Percentiles rank a stretch among this genome's conserved stretches.
Conservation (phyloP, 2,797 vertebrate genomes). For the Paratrypauchen microcephalus region DNA sequence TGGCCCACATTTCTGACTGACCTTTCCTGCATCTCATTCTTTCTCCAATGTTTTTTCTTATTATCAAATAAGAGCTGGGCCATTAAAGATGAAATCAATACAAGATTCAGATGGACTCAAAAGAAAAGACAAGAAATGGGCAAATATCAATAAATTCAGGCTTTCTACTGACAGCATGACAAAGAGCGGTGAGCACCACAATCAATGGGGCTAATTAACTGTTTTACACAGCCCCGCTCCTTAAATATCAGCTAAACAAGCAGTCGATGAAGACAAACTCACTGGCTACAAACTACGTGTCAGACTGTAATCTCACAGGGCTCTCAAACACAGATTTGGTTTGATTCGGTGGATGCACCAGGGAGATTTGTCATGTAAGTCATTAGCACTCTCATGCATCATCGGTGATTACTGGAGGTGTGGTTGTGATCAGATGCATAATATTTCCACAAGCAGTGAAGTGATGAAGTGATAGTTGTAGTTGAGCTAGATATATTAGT, state of each 20-base stretch:
- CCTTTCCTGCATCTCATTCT: slow-evolving; percentile 12
- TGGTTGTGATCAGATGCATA: slow-evolving; percentile 14
- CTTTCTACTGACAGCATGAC: slow-evolving; percentile 59
- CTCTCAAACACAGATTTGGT: slow-evolving; percentile 32
- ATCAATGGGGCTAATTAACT: slow-evolving; percentile 67
- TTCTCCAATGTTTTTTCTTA: slow-evolving; percentile 3
- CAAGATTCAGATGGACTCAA: slow-evolving; percentile 47
- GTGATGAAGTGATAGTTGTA: not conserved
- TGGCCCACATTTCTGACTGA: slow-evolving; percentile 4
- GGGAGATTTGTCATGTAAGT: slow-evolving; percentile 31
- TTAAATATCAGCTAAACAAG: slow-evolving; percentile 60
- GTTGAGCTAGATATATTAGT: not conserved
- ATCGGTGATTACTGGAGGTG: slow-evolving; percentile 11
- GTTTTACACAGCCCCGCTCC: slow-evolving; percentile 53
- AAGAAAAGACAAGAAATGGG: slow-evolving; percentile 6
- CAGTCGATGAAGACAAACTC: slow-evolving; percentile 50
- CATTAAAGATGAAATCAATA: slow-evolving; percentile 7
- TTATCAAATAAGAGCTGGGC: not conserved
- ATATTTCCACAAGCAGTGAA: not conserved
- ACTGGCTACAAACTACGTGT: slow-evolving; percentile 15
- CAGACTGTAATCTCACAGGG: slow-evolving; percentile 28
- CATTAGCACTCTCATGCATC: slow-evolving; percentile 12
- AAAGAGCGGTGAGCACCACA: slow-evolving; percentile 42
- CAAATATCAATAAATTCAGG: too few relatives aligned
- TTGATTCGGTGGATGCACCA: slow-evolving; percentile 27